These are phyloP conservation scores for Globicephala melas DNA, from an alignment of 2,113 vertebrate species.

Conservation along the genomic window DNA sequence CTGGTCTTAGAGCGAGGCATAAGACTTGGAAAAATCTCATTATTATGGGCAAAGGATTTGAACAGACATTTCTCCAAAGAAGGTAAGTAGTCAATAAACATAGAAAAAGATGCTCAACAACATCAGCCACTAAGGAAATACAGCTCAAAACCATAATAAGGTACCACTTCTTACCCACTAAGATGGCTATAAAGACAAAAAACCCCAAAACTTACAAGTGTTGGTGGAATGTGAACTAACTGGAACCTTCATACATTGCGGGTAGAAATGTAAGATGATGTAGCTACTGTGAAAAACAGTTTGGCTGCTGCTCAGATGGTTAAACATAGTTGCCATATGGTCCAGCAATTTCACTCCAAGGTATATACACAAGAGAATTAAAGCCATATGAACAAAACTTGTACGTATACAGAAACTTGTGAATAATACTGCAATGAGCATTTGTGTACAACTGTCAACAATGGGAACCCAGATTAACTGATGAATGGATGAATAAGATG, in stretches of 20 bases:
- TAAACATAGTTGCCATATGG: conserved; percentile 6
- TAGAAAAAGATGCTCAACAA: neutral
- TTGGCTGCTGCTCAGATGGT: neutral
- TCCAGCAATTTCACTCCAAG: neutral
- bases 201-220: neutral
- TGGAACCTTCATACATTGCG: neutral
- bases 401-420: neutral
- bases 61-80: neutral
- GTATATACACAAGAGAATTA: neutral
- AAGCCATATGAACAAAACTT: neutral
- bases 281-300: neutral
- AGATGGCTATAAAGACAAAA: neutral
- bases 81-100: neutral
- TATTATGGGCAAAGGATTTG: neutral
- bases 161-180: neutral
- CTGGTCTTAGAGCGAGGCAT: conserved; percentile 40
- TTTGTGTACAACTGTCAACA: neutral
- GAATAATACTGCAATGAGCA: neutral
- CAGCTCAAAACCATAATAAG: neutral
- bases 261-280: neutral
- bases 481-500: neutral
- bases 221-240: neutral
- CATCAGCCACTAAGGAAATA: neutral
- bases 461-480: neutral
- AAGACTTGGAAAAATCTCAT: conserved; percentile 1